These are phyloP conservation scores for Pharmacophagus antenor DNA, from an alignment of 2,888 invertebrate species.

Conservation along the genomic window DNA sequence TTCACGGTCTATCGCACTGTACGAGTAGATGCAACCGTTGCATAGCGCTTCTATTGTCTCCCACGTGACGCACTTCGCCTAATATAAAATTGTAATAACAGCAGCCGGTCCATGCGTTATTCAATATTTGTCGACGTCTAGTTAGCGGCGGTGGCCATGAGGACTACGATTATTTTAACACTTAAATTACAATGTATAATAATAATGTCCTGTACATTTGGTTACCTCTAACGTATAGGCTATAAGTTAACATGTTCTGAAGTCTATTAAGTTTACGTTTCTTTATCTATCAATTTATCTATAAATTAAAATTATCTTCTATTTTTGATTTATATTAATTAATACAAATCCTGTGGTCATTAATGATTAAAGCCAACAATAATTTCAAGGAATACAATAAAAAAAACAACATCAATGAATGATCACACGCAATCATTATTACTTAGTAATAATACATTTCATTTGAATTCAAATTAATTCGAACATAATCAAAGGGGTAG, in stretches of 20 bases:
- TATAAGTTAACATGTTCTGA: too few species aligned
- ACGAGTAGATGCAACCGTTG: conserved; percentile 1
- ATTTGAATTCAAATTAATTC: conserved; percentile 78
- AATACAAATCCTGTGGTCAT: neutral
- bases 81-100: conserved; percentile 64
- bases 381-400: conserved; percentile 35
- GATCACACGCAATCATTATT: conserved; percentile 51
- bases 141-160: conserved; percentile 36
- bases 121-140: conserved; percentile 54
- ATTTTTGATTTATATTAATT: too few species aligned
- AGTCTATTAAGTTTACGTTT: too few species aligned
- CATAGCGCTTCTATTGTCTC: conserved; percentile 8
- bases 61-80: conserved; percentile 47
- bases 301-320: too few species aligned
- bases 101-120: conserved; percentile 52
- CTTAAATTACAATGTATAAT: neutral
- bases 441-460: conserved; percentile 72
- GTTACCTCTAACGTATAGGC: too few species aligned
- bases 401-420: conserved; percentile 40
- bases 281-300: too few species aligned
- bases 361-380: neutral
- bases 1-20: neutral
- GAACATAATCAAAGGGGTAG: conserved; percentile 67
- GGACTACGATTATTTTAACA: conserved; percentile 33
- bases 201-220: too few species aligned